Evolutionary conservation across 2,113 vertebrate species (phyloP).

Genomic region (Axis porcinus): DNA sequence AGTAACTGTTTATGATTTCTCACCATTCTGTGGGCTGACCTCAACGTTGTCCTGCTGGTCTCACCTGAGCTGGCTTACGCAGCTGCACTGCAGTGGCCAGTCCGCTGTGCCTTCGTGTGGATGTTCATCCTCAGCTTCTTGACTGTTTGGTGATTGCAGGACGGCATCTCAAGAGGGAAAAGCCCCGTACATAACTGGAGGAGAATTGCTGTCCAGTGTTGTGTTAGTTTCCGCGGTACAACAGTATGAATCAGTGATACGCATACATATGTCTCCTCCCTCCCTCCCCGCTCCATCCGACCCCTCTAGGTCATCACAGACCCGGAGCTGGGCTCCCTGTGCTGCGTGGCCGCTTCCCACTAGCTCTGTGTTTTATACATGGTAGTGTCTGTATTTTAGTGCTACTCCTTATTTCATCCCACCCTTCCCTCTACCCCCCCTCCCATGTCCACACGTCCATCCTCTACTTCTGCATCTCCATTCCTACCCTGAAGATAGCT

Average conservation of each 20-base stretch:
- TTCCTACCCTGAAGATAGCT: background rate
- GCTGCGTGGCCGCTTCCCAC: background rate
- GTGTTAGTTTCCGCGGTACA: background rate
- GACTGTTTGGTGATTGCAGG: background rate
- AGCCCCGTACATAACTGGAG: background rate
- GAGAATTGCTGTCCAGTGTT: background rate
- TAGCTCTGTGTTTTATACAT: background rate
- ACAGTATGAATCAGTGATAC: background rate
- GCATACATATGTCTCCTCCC: background rate
- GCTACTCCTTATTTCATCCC: background rate
- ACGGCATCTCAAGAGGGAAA: background rate
- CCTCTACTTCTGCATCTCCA: background rate
- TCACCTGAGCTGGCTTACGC: background rate
- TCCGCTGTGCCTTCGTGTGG: background rate
- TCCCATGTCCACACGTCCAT: background rate
- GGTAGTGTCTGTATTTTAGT: background rate
- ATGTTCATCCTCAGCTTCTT: background rate
- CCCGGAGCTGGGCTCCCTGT: background rate
- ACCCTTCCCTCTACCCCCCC: background rate
- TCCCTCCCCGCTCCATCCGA: background rate
- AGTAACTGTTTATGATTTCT: background rate
- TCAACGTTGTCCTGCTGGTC: background rate
- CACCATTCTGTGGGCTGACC: background rate
- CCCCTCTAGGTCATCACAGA: background rate
- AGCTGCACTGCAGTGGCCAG: background rate